Base-by-base conservation (phyloP, 1,140 invertebrate genomes). In the Drosophila eugracilis region DNA sequence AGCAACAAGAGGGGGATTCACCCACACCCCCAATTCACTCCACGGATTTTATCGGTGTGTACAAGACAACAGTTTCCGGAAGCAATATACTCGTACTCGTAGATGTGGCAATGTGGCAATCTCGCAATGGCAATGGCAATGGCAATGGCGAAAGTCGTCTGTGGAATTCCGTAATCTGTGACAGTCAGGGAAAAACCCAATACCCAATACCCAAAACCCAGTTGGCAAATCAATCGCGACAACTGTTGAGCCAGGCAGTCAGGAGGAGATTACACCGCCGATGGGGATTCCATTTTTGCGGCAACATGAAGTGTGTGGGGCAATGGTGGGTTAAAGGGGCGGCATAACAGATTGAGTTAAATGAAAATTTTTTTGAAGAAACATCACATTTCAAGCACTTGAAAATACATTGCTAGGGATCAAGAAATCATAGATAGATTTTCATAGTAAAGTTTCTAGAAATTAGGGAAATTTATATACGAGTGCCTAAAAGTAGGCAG, bases 61-160 rank as follows among this genome's bases (percentile, higher is more conserved):
- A 24, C 39, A 52, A 49, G 74, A 77, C 63, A 77, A 71, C 65
- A 71, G 57, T 48, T 37, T 50, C 74, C 66, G 66, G 50, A 54
- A 78, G 75, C 75, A 78, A 55, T 78, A 37, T 49, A 60, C 21
- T 15, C 47, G 10, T 49, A 60, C 21, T 15, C 47, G 10, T 21
- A 39, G 50, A 37, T 42, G 47, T 47, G 39, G 24, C 53, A 54
- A 15, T 53, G 4, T n/a, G n/a, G n/a, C n/a, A n/a, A n/a, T n/a
- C n/a, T n/a, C n/a, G n/a, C n/a, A n/a, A n/a, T n/a, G n/a, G n/a
- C n/a, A 39, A n/a, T 34, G 53, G 12, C 21, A 54, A 15, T 53
- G 4, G 14, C 28, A 50, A 9, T 50, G 48, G 17, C 47, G 19
- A 12, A 42, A 49, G 12, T 22, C 41, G 41, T 14, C 19, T 14